These are phyloP conservation scores for Hydrotaea diabolus DNA, from an alignment of 2,888 invertebrate genomes.

Conservation along the genomic window DNA sequence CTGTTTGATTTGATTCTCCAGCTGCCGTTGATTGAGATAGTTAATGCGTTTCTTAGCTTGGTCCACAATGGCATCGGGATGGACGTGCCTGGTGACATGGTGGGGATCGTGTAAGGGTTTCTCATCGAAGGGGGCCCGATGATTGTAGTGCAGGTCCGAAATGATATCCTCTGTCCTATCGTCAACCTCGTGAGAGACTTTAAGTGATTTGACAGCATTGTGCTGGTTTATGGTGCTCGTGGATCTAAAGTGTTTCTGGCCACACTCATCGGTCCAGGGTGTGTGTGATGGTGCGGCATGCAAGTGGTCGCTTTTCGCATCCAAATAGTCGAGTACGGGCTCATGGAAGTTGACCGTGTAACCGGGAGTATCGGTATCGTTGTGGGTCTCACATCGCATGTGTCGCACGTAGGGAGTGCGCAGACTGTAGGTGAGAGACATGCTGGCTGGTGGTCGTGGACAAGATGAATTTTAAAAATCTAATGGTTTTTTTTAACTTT, in stretches of 20 bases:
- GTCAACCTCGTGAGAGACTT: not conserved
- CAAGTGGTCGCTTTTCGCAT: not conserved
- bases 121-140: slow-evolving; percentile 15
- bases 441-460: not conserved
- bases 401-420: slow-evolving; percentile 23
- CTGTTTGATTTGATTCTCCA: slow-evolving; percentile 18
- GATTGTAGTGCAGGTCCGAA: not conserved
- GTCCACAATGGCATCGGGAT: slow-evolving; percentile 8
- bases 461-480: no score
- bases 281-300: slow-evolving; percentile 6
- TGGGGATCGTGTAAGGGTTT: not conserved
- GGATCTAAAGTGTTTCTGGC: slow-evolving; percentile 12
- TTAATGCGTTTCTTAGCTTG: slow-evolving; percentile 1
- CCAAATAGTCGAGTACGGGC: slow-evolving; percentile 20
- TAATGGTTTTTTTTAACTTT: not conserved
- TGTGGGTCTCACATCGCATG: not conserved
- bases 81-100: not conserved
- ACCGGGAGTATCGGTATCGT: not conserved
- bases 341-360: slow-evolving; percentile 17
- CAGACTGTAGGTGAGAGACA: slow-evolving; percentile 26
- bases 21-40: slow-evolving; percentile 19
- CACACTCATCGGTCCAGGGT: slow-evolving; percentile 12
- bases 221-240: not conserved
- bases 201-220: not conserved
- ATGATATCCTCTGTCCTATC: not conserved